phyloP scores from a whole-genome alignment of 1,140 invertebrate species.

The Tetramorium alpestre region DNA sequence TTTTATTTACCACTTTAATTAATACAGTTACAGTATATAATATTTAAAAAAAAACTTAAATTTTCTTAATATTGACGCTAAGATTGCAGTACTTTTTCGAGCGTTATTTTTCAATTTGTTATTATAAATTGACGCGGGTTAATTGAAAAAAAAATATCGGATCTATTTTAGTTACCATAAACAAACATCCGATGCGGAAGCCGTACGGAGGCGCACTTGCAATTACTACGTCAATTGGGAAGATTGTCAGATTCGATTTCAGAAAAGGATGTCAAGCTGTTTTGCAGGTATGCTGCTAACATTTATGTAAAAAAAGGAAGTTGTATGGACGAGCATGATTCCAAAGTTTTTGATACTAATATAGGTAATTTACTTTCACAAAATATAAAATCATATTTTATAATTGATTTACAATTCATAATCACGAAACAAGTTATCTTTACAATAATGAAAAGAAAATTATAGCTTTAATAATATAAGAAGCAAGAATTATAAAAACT shows the following conservation, averaged over 20 bases:
- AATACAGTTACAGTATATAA: background rate
- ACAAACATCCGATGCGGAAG: conserved; percentile 94
- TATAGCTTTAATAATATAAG: background rate
- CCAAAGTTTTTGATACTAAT: conserved; percentile 86
- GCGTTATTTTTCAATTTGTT: background rate
- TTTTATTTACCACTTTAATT: background rate
- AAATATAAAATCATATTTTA: background rate
- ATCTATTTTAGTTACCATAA: conserved; percentile 89
- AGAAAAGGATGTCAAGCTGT: conserved; percentile 92
- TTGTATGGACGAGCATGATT: conserved; percentile 92
- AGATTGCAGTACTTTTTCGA: conserved; percentile 4
- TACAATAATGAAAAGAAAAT: background rate
- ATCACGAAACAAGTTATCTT: conserved; percentile 15
- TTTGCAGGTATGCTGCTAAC: conserved; percentile 94
- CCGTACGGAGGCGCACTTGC: conserved; percentile 92
- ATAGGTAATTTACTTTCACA: conserved; percentile 84
- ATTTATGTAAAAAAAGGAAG: conserved; percentile 93
- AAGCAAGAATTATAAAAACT: background rate
- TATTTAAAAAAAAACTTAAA: conserved; percentile 1
- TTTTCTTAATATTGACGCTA: conserved; percentile 22
- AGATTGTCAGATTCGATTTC: conserved; percentile 90
- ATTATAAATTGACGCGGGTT: background rate
- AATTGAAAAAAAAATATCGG: background rate
- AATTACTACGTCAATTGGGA: conserved; percentile 92
- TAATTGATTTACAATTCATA: conserved; percentile 1